Evolutionary conservation across 2,113 vertebrate genomes (phyloP), one percentile per base, ranked within the genome.

Genomic region (Origma solitaria): DNA sequence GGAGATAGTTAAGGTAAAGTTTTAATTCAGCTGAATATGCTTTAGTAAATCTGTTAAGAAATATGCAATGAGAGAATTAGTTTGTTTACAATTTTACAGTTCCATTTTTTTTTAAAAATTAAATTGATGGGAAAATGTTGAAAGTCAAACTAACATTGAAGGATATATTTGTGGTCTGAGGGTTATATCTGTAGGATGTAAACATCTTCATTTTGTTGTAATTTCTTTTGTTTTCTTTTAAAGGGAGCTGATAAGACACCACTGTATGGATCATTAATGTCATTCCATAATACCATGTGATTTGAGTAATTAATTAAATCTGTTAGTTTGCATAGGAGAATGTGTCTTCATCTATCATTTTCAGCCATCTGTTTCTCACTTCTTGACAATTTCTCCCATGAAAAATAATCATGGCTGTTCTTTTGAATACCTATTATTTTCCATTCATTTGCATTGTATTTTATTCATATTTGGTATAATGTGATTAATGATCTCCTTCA

Each of bases 1-100:
- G 70, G 99, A 99, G 95, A 98, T 99, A 95, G 95, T 98, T 92
- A 99, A 99, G 99, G 99, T 99, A 97, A 97, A 94, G 37, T 51
- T 93, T 85, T 90, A 35, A 49, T 82, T 79, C 88, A 68, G 19
- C 33, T 83, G 45, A 88, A 51, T 68, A 31, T 7, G 8, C 37
- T 90, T 54, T 53, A 80, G n/a, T 60, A 61, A 72, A 70, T 92
- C 35, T 83, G 22, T n/a, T 87, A 71, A 82, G 53, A 61, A 90
- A 66, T 85, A 58, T 31, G 27, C 47, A 18, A 35, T 40, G 24
- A 89, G 33, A 53, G 27, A 70, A 71, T 57, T 25, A 27, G 54
- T 86, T 88, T 71, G 15, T 83, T 96, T 94, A 56, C 45, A 53
- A 18, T 88, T 92, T 65, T 71, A 70, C 33, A 70, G 15, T 83